Evolutionary conservation across 2,797 vertebrate genomes (phyloP).

Genomic region (Hemitrygon akajei): DNA sequence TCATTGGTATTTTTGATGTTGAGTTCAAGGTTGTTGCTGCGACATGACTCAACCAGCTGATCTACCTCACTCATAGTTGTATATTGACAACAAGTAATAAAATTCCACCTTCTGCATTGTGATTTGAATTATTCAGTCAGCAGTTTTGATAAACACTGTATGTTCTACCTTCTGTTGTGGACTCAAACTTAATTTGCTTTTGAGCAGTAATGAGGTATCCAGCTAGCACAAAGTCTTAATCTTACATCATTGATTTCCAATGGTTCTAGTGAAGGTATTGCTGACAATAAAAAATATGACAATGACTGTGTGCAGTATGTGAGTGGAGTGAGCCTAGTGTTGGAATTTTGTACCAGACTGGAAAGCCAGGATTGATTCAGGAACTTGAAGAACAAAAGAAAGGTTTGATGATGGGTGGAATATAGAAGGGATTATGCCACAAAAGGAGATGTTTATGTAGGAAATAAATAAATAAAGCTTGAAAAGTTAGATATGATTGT

Average conservation of each 20-base stretch:
- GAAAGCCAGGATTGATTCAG: not conserved
- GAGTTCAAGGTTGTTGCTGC: too few relatives aligned
- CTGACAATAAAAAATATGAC: not conserved
- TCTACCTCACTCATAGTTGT: too few relatives aligned
- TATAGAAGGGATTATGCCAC: not conserved
- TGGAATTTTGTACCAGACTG: not conserved
- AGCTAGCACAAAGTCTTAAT: not conserved
- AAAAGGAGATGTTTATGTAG: not conserved
- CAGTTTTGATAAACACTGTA: not conserved
- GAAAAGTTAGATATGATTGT: not conserved
- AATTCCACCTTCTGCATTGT: not conserved
- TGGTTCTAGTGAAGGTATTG: not conserved
- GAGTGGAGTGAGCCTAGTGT: not conserved
- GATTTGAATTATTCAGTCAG: not conserved
- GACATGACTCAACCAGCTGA: too few relatives aligned
- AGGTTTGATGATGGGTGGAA: not conserved
- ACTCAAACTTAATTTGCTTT: constrained; percentile 13
- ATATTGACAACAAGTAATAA: not conserved
- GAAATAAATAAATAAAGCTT: not conserved
- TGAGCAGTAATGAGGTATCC: not conserved
- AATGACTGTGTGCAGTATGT: not conserved
- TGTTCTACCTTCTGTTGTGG: not conserved
- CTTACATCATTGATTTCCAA: constrained; percentile 25
- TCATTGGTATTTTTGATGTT: too few relatives aligned
- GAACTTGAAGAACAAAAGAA: not conserved